These are phyloP conservation scores for Puma concolor DNA, from an alignment of 2,113 vertebrate genomes.

Conservation along the genomic window DNA sequence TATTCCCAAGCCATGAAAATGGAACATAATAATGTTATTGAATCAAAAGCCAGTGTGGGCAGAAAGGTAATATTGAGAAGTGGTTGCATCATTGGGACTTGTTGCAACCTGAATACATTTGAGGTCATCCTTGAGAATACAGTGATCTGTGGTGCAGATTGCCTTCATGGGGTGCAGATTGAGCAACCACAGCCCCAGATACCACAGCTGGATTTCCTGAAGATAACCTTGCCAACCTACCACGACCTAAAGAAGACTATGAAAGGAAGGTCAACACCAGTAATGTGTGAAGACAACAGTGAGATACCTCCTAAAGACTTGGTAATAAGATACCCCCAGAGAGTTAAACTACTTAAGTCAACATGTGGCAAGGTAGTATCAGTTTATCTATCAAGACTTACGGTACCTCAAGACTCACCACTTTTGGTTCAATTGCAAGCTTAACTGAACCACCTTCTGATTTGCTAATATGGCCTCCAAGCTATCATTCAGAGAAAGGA, in stretches of 20 bases:
- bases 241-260: conserved; percentile 96
- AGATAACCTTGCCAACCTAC: conserved; percentile 99
- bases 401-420: not conserved
- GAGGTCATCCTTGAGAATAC: conserved; percentile 96
- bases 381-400: not conserved
- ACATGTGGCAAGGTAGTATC: not conserved
- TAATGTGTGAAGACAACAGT: conserved; percentile 13
- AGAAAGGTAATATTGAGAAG: conserved; percentile 69
- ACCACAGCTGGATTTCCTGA: conserved; percentile 96
- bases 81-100: conserved; percentile 94
- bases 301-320: not conserved
- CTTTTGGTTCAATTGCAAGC: not conserved
- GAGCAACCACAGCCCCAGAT: conserved; percentile 97
- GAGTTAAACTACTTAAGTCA: not conserved
- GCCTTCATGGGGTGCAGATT: conserved; percentile 93
- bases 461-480: not conserved
- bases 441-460: not conserved
- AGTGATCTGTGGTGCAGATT: conserved; percentile 92
- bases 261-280: conserved; percentile 87
- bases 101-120: conserved; percentile 94
- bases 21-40: not conserved
- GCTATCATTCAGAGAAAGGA: not conserved
- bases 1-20: not conserved
- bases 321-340: not conserved
- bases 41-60: not conserved